Base-by-base conservation (phyloP, 64 coral and sea anemone species). In the Platygyra sinensis region DNA sequence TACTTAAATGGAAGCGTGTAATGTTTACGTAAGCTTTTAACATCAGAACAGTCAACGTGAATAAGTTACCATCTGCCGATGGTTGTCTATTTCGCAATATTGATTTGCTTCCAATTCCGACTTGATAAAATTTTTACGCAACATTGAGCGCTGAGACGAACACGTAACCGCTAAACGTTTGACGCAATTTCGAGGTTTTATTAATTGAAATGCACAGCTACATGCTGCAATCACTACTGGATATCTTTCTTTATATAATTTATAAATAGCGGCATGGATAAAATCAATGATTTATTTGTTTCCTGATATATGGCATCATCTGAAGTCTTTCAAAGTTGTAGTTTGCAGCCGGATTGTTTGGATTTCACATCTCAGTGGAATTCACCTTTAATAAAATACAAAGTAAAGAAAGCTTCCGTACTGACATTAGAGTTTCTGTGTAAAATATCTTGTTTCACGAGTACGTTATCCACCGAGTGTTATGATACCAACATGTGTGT, bases 201-300 rank as follows among this genome's bases (percentile, higher is more conserved):
- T 11, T 31, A 61, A 33, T 60, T 62, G 78, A 62, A 80, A 80
- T 80, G 51, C 30, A 57, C 57, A 60, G 30, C 78, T 8, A 20
- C 52, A 61, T 31, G 52, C 52, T 29, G 18, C 2, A 31, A 33
- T 54, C 20, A 25, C 65, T 11, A 24, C n/a, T 27, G 22, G 22
- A 29, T 69, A 25, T 80, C 12, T 31, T 31, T 28, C 16, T 62
- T 62, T 10, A 39, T 13, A 57, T 57, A 39, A 75, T 49, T 52
- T 52, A 20, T 16, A 75, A 42, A 75, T 17, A 75, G 31, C 78
- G 16, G 78, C 30, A 8, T 17, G 28, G 8, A 59, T 9, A 18
- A 80, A 61, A 61, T 80, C 78, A 62, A 80, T 62, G 27, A 61
- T 61, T 80, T 80, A 30, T 61, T 60, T 32, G 28, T 80, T 60